Evolutionary conservation across 2,113 vertebrate genomes (phyloP).

Genomic region (rat (Rattus norvegicus)): DNA sequence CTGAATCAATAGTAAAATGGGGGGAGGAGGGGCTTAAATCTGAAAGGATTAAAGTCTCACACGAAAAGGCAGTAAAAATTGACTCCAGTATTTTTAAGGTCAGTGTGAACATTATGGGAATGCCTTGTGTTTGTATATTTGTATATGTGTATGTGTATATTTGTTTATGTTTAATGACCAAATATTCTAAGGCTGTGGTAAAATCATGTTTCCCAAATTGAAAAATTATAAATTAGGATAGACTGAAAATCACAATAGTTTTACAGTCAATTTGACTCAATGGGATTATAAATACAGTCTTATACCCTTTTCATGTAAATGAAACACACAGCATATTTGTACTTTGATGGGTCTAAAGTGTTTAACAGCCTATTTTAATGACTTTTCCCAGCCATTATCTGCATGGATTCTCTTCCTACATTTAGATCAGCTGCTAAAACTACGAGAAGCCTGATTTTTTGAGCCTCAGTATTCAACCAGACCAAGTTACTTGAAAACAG

Average conservation of each 20-base stretch:
- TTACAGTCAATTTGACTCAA: slow-evolving; percentile 43
- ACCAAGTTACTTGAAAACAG: slow-evolving; percentile 44
- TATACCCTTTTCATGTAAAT: slow-evolving; percentile 34
- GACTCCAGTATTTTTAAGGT: background rate
- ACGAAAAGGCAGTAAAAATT: slow-evolving; percentile 33
- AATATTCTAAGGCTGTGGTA: slow-evolving; percentile 25
- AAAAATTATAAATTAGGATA: slow-evolving; percentile 10
- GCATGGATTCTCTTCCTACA: background rate
- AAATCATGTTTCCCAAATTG: background rate
- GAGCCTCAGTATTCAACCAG: slow-evolving; percentile 35
- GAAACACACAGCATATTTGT: background rate
- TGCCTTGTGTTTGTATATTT: background rate
- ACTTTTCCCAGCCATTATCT: background rate
- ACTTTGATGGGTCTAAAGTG: slow-evolving; percentile 8
- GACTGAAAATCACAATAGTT: background rate
- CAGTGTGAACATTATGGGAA: background rate
- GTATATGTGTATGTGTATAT: too few relatives aligned
- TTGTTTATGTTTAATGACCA: background rate
- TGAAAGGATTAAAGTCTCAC: slow-evolving; percentile 36
- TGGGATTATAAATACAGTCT: background rate
- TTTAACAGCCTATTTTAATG: slow-evolving; percentile 53
- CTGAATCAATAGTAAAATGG: background rate
- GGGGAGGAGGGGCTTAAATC: background rate
- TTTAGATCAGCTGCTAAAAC: slow-evolving; percentile 40
- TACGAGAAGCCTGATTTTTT: background rate